Conservation (phyloP, 1,140 invertebrate species). For the Bacillus rossius region DNA sequence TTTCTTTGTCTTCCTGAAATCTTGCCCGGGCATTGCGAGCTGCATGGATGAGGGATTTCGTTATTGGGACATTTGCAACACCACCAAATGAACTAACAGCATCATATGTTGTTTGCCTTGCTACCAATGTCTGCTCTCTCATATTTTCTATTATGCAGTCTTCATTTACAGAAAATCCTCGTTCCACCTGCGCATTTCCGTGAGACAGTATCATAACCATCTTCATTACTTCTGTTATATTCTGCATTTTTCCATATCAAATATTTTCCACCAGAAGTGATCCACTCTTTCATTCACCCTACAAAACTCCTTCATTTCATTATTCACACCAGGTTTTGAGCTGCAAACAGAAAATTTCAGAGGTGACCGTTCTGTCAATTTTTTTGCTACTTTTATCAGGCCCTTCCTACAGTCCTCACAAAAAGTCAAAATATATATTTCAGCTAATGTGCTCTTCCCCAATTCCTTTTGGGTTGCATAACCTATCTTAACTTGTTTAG, state of each 20-base stretch:
- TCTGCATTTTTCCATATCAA: neutral
- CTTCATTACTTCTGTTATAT: conserved; percentile 2
- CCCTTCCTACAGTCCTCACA: conserved; percentile 3
- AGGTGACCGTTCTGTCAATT: conserved; percentile 15
- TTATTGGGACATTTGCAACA: conserved; percentile 6
- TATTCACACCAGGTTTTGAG: conserved; percentile 6
- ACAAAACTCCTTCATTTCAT: conserved; percentile 11
- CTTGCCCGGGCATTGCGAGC: conserved; percentile 13
- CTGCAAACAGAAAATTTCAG: conserved; percentile 9
- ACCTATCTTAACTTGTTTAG: too few relatives aligned
- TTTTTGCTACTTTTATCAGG: conserved; percentile 14
- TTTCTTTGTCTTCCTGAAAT: conserved; percentile 10
- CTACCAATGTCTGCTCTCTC: conserved; percentile 19
- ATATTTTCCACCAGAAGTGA: conserved; percentile 17
- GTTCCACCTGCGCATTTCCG: conserved; percentile 22
- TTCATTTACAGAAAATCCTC: conserved; percentile 25
- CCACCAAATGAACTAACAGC: neutral
- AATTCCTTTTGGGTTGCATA: too few relatives aligned
- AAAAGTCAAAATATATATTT: neutral
- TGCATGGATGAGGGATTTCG: conserved; percentile 11
- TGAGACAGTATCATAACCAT: conserved; percentile 13
- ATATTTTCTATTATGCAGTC: conserved; percentile 24
- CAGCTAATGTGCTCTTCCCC: too few relatives aligned
- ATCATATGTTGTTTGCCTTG: conserved; percentile 20
- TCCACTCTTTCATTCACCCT: conserved; percentile 14